Percentiles rank a stretch among this genome's conserved stretches.
phyloP scores from a whole-genome alignment of 2,113 vertebrate species.

The Pandion haliaetus region DNA sequence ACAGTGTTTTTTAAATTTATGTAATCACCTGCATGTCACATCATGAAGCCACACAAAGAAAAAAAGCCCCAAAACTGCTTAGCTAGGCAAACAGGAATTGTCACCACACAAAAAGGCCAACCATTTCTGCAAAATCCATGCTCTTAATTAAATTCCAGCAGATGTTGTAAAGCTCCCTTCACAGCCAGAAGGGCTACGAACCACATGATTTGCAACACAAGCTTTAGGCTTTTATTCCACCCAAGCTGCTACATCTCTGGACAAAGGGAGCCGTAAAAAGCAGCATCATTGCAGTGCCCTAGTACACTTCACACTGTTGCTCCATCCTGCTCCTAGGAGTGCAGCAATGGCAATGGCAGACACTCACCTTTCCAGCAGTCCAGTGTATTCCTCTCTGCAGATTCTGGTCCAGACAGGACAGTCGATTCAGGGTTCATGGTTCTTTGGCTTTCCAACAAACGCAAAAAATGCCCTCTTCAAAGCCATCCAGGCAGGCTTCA shows the following conservation, averaged over 20 bases:
- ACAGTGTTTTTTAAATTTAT: neutral
- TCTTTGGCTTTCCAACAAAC: neutral
- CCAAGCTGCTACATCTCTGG: neutral
- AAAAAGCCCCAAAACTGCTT: neutral
- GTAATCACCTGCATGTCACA: neutral
- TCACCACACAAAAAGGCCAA: neutral
- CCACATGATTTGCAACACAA: neutral
- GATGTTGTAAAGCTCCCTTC: neutral
- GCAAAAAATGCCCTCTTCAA: neutral
- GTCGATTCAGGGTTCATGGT: neutral
- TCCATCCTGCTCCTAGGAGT: neutral
- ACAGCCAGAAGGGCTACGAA: neutral
- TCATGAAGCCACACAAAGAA: neutral
- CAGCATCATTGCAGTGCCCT: neutral
- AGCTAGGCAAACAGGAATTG: neutral
- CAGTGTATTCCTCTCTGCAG: neutral
- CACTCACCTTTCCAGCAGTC: neutral
- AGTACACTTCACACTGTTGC: neutral
- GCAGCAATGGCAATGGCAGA: neutral
- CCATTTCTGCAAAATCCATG: neutral
- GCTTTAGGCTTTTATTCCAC: neutral
- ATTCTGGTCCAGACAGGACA: neutral
- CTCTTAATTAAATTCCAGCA: neutral
- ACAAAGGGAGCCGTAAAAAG: neutral
- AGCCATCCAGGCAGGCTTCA: neutral